Evolutionary conservation across 2,888 invertebrate species (phyloP), one percentile per base, ranked within the genome.

Genomic region (Molanna angustata): DNA sequence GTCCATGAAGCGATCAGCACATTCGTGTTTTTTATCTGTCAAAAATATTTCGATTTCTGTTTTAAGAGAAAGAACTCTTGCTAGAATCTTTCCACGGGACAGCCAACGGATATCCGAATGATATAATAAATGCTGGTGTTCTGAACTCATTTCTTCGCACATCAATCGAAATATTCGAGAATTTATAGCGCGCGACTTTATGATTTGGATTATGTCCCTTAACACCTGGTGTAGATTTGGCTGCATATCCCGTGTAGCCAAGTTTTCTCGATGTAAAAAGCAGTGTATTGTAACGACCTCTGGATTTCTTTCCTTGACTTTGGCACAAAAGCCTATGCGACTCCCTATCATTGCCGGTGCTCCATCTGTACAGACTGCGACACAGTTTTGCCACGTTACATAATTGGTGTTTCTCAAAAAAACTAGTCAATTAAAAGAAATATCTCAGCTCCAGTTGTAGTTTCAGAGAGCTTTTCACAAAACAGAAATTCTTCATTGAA

Each of bases 281-380:
- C 51, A 51, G 37, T 51, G 51, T 19, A 27, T 31, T 21, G 4
- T 33, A 40, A 42, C 33, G 16, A 51, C 35, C 44, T 46, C 37
- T 37, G 47, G 46, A 51, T 47, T 35, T 35, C 20, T 21, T 31
- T 47, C 27, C 31, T 46, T 20, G 33, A 49, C 27, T 27, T 33
- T 31, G 35, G 45, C 45, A 46, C 19, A 33, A 47, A 51, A 47
- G 19, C 51, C 51, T 20, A 48, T 43, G 37, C 39, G 19, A 35
- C 22, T 19, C 13, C 51, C 51, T n/a, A 46, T 40, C 17, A 40
- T 40, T 40, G 40, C 40, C 40, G 40, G 40, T 18, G 51, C 51
- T 46, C 51, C 51, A 31, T 51, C 51, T 18, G 51, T 51, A 42
- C 51, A 47, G 19, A 51, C 46, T 40, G 46, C 19, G 40, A 40